phyloP scores from a whole-genome alignment of 1,140 invertebrate genomes.

The Drosophila orena region DNA sequence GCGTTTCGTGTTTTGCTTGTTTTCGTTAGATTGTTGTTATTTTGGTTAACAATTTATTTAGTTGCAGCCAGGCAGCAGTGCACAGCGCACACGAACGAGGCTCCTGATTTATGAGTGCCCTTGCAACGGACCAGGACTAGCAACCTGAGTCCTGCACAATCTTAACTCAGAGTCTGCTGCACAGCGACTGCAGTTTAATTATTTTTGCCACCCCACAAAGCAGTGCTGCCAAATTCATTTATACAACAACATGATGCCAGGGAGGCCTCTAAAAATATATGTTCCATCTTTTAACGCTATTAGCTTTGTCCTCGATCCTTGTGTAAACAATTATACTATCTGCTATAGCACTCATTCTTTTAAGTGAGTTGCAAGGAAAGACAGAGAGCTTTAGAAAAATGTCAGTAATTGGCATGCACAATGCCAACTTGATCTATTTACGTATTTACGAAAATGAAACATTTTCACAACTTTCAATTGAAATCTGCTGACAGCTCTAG shows the following conservation, averaged over 20 bases:
- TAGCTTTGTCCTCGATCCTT: too few relatives aligned
- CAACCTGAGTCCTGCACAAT: conserved; percentile 5
- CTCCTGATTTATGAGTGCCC: conserved; percentile 63
- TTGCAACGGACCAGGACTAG: conserved; percentile 50
- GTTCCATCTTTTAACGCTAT: too few relatives aligned
- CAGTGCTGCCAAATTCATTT: background rate
- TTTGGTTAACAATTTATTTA: conserved; percentile 84
- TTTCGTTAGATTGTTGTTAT: conserved; percentile 82
- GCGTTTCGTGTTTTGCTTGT: conserved; percentile 82
- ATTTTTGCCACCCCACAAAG: background rate
- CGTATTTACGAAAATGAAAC: background rate
- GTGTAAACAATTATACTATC: too few relatives aligned
- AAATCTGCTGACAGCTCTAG: conserved; percentile 2
- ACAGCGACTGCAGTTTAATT: conserved; percentile 9
- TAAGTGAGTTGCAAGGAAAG: too few relatives aligned
- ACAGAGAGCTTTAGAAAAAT: too few relatives aligned
- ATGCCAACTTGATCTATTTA: too few relatives aligned
- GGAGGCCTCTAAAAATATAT: too few relatives aligned
- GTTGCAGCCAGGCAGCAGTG: conserved; percentile 50
- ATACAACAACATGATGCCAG: background rate
- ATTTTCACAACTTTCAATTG: background rate
- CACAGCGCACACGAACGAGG: conserved; percentile 26
- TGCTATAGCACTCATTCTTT: too few relatives aligned
- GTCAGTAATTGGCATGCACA: too few relatives aligned
- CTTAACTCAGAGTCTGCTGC: conserved; percentile 7